Evolutionary conservation across 2,113 vertebrate species (phyloP).

Genomic region (Romanogobio albipinnatus): DNA sequence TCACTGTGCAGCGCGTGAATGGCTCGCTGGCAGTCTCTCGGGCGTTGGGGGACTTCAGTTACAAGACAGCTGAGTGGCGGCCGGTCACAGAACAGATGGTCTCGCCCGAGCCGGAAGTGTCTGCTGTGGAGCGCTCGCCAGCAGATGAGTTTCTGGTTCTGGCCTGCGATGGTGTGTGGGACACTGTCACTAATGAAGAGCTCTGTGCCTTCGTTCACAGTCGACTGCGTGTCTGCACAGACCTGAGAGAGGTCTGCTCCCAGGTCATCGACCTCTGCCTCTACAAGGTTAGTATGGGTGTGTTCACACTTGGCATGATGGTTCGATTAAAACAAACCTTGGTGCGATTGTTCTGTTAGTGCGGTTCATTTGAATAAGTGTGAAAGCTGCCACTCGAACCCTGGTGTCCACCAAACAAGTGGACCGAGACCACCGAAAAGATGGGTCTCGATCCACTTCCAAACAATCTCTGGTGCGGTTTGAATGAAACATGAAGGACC

Average conservation of each 20-base stretch:
- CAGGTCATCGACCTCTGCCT: constrained; percentile 83
- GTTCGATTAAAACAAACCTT: no score
- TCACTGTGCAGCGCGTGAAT: constrained; percentile 78
- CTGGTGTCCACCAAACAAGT: no score
- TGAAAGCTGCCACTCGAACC: no score
- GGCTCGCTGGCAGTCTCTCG: constrained; percentile 84
- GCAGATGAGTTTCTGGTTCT: constrained; percentile 83
- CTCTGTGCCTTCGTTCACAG: constrained; percentile 79
- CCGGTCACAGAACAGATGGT: constrained; percentile 78
- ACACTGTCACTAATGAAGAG: constrained; percentile 77
- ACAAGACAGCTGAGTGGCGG: constrained; percentile 79
- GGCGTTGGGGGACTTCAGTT: constrained; percentile 82
- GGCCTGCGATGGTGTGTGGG: constrained; percentile 85
- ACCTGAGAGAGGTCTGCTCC: constrained; percentile 79
- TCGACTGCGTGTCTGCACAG: constrained; percentile 76
- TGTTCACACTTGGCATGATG: no score
- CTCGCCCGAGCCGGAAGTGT: constrained; percentile 83
- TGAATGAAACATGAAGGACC: no score
- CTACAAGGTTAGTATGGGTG: constrained; percentile 76
- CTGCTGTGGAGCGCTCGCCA: constrained; percentile 72
- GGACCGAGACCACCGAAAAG: no score
- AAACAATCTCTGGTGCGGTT: no score
- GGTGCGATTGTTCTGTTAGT: no score
- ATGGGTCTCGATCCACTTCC: no score
- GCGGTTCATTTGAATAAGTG: no score